Conservation (phyloP, 1,140 invertebrate species). For the Hestina assimilis region DNA sequence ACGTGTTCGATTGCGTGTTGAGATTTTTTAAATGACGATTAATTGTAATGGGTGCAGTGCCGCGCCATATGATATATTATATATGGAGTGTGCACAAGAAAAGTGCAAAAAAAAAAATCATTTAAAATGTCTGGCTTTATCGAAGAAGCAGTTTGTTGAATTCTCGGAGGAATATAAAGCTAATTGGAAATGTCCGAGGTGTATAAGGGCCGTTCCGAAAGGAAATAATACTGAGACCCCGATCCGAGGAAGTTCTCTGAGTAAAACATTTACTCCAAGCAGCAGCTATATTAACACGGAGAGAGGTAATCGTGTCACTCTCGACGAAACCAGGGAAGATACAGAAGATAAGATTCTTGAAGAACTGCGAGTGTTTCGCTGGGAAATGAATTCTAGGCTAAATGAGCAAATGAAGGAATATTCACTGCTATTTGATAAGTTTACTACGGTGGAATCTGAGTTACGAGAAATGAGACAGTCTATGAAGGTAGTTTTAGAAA, state of each 20-base stretch:
- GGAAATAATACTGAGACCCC: slow-evolving; percentile 16
- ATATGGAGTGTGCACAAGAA: slow-evolving; percentile 30
- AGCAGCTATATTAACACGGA: slow-evolving; percentile 13
- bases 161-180: slow-evolving; percentile 19
- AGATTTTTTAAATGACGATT: slow-evolving; percentile 9
- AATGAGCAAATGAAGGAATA: slow-evolving; percentile 4
- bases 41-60: slow-evolving; percentile 27
- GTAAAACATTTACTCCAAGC: slow-evolving; percentile 24
- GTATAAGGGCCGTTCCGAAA: neutral
- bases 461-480: slow-evolving; percentile 1
- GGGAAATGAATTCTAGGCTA: neutral
- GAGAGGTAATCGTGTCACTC: neutral
- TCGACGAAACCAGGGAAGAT: neutral
- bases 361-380: slow-evolving; percentile 12
- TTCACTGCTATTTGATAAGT: neutral
- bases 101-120: slow-evolving; percentile 26
- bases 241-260: slow-evolving; percentile 10
- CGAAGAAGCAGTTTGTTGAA: slow-evolving; percentile 17
- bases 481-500: slow-evolving; percentile 8
- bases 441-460: neutral
- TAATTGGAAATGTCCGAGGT: slow-evolving; percentile 26
- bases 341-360: slow-evolving; percentile 11
- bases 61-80: slow-evolving; percentile 20
- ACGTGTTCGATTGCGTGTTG: slow-evolving; percentile 3
- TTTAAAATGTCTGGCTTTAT: slow-evolving; percentile 19